Conservation (phyloP, 2,113 vertebrate species). For the Herpailurus yagouaroundi region DNA sequence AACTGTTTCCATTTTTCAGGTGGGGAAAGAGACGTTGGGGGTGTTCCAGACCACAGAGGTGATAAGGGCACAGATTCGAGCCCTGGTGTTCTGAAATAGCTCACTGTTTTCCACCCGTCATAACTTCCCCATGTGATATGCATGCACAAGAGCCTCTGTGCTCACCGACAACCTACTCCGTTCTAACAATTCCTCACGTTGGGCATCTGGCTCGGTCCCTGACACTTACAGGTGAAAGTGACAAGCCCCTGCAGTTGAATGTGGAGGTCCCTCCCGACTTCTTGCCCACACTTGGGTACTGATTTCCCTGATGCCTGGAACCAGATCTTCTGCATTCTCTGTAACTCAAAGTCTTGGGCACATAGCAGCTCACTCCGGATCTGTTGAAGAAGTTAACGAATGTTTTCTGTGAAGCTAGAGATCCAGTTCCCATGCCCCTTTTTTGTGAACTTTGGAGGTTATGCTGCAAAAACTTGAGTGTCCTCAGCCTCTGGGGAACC, state of each 20-base stretch:
- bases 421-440: accelerated
- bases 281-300: neutral
- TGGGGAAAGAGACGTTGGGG: neutral
- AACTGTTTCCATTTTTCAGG: neutral
- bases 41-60: accelerated
- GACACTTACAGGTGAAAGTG: neutral
- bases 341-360: neutral
- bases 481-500: neutral
- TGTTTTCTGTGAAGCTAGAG: neutral
- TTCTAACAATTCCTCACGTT: accelerated
- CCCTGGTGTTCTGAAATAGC: accelerated
- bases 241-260: neutral
- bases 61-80: neutral
- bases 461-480: neutral
- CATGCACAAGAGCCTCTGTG: neutral
- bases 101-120: neutral
- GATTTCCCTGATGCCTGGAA: too few relatives aligned
- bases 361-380: neutral
- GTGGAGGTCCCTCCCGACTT: neutral
- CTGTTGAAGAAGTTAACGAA: neutral
- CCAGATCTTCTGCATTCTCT: neutral
- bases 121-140: accelerated
- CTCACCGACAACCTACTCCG: accelerated
- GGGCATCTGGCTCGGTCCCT: neutral
- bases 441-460: neutral